Conservation (phyloP, 2,113 vertebrate genomes). For the Peucedramus taeniatus region DNA sequence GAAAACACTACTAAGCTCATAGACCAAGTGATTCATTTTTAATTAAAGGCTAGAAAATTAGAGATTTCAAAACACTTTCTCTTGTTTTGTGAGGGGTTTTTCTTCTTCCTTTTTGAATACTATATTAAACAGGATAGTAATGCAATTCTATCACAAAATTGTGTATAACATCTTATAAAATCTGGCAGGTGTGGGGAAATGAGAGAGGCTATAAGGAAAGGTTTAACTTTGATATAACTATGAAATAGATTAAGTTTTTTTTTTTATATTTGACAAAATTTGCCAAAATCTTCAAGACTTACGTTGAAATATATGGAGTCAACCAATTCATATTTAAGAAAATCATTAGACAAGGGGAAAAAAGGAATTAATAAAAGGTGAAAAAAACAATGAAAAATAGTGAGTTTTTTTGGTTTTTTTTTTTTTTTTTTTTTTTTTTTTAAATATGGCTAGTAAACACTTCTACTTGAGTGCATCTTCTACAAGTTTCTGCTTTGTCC, state of each 20-base stretch:
- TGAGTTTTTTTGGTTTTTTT: neutral
- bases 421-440: neutral
- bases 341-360: neutral
- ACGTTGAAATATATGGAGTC: neutral
- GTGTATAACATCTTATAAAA: neutral
- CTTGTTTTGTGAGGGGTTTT: neutral
- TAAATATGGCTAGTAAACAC: neutral
- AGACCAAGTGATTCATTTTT: constrained; percentile 10
- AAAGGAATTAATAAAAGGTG: neutral
- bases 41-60: constrained; percentile 29
- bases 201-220: neutral
- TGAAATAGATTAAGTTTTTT: neutral
- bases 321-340: neutral
- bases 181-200: neutral
- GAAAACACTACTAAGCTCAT: constrained; percentile 23
- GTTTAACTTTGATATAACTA: neutral
- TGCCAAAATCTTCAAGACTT: neutral
- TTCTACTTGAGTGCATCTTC: neutral
- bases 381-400: neutral
- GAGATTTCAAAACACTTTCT: neutral
- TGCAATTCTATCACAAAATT: neutral
- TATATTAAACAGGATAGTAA: neutral
- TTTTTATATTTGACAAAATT: neutral
- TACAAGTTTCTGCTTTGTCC: neutral
- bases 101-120: neutral